phyloP scores from a whole-genome alignment of 2,797 vertebrate species.

The Melanitta fusca region DNA sequence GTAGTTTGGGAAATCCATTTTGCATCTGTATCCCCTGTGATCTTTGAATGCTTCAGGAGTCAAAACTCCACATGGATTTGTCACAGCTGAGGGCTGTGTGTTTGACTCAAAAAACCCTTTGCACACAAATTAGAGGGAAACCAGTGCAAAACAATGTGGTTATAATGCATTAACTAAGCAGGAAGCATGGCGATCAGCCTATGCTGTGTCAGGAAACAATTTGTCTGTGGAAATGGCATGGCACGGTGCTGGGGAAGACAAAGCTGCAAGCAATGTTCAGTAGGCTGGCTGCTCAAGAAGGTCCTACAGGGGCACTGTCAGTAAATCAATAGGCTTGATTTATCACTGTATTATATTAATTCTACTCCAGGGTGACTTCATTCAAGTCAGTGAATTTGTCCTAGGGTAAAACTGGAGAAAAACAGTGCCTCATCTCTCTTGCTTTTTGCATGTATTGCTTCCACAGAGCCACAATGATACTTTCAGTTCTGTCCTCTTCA shows the following conservation, averaged over 20 bases:
- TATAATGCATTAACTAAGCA: conserved; percentile 61
- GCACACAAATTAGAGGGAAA: conserved; percentile 59
- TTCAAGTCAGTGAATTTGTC: conserved; percentile 43
- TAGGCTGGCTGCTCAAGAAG: conserved; percentile 26
- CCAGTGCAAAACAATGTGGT: conserved; percentile 66
- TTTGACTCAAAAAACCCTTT: conserved; percentile 58
- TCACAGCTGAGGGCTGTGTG: conserved; percentile 18
- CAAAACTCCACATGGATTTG: conserved; percentile 53
- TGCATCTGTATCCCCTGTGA: conserved; percentile 43
- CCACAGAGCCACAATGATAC: background rate
- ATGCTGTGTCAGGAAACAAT: conserved; percentile 68
- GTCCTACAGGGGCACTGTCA: conserved; percentile 62
- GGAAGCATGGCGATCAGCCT: conserved; percentile 60
- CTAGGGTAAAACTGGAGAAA: background rate
- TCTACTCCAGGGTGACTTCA: conserved; percentile 37
- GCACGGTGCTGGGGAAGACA: conserved; percentile 52
- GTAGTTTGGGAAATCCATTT: conserved; percentile 16
- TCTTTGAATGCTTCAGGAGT: conserved; percentile 53
- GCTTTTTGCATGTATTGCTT: background rate
- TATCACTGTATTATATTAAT: conserved; percentile 53
- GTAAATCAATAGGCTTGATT: conserved; percentile 60
- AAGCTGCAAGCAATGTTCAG: conserved; percentile 30
- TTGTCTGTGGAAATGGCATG: conserved; percentile 64
- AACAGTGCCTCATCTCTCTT: background rate
- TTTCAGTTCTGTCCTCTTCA: background rate